Conservation (phyloP, 2,113 vertebrate species). For the Actenoides hombroni region DNA sequence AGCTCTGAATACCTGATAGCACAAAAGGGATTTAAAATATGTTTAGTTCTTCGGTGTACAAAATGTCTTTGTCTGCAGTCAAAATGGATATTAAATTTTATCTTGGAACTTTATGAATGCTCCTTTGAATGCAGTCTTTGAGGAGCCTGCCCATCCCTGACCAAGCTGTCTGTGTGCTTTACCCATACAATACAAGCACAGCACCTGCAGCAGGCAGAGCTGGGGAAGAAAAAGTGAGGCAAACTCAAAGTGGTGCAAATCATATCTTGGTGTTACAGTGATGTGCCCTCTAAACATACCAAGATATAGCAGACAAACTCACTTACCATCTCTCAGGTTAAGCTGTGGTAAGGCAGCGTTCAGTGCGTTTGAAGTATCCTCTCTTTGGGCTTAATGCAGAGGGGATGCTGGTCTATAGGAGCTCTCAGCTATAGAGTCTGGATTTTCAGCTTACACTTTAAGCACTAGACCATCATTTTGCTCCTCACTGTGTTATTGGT, state of each 20-base stretch:
- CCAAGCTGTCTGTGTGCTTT: neutral
- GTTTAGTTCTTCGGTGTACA: neutral
- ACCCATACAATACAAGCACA: neutral
- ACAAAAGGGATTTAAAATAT: neutral
- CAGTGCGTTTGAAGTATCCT: neutral
- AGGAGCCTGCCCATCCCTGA: neutral
- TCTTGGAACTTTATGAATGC: neutral
- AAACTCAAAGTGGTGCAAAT: neutral
- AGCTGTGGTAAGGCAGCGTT: neutral
- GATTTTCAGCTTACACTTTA: neutral
- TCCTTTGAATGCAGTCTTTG: neutral
- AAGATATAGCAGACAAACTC: neutral
- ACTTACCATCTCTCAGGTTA: rapidly evolving
- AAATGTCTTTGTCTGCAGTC: neutral
- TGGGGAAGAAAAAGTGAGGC: neutral
- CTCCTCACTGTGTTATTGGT: neutral
- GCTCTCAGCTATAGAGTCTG: neutral
- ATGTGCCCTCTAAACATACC: neutral
- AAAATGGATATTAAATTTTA: neutral
- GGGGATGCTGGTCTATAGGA: neutral
- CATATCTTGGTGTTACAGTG: neutral
- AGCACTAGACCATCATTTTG: neutral
- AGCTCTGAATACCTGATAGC: neutral
- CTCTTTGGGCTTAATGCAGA: neutral
- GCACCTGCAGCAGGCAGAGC: neutral